Percentiles rank a stretch among this genome's conserved stretches.
Evolutionary conservation across 1,140 invertebrate species (phyloP).

Genomic region (Lasioglossum baleicum): DNA sequence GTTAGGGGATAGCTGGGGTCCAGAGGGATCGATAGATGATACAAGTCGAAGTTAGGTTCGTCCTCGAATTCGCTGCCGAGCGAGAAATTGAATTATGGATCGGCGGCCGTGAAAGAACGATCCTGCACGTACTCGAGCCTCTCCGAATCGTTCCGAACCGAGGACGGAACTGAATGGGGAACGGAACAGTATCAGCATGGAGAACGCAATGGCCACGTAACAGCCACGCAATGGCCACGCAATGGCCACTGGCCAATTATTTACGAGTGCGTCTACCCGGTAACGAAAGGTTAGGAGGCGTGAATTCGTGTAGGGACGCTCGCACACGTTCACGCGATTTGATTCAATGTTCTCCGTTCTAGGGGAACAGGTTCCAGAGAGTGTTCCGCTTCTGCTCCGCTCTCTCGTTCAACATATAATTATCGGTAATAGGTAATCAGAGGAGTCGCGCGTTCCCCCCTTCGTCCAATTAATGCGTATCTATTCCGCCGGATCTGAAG

Average conservation of each 20-base stretch:
- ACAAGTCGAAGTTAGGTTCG: not conserved
- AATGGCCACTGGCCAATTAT: conserved; percentile 43
- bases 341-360: conserved; percentile 52
- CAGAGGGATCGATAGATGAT: not conserved
- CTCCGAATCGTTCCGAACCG: no score
- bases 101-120: conserved; percentile 2
- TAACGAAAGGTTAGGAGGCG: conserved; percentile 60
- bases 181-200: not conserved
- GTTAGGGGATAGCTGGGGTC: no score
- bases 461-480: conserved; percentile 57
- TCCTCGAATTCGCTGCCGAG: not conserved
- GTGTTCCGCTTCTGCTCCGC: conserved; percentile 16
- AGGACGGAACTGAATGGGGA: conserved; percentile 4
- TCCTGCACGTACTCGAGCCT: not conserved
- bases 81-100: conserved; percentile 44
- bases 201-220: conserved; percentile 20
- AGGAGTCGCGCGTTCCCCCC: conserved; percentile 14
- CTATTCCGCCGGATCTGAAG: conserved; percentile 48
- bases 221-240: conserved; percentile 17
- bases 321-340: conserved; percentile 43
- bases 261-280: conserved; percentile 34
- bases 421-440: conserved; percentile 61
- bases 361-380: conserved; percentile 56
- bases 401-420: conserved; percentile 60
- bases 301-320: conserved; percentile 34